These are phyloP conservation scores for Papilio polytes DNA, from an alignment of 1,140 invertebrate species.

Conservation along the genomic window DNA sequence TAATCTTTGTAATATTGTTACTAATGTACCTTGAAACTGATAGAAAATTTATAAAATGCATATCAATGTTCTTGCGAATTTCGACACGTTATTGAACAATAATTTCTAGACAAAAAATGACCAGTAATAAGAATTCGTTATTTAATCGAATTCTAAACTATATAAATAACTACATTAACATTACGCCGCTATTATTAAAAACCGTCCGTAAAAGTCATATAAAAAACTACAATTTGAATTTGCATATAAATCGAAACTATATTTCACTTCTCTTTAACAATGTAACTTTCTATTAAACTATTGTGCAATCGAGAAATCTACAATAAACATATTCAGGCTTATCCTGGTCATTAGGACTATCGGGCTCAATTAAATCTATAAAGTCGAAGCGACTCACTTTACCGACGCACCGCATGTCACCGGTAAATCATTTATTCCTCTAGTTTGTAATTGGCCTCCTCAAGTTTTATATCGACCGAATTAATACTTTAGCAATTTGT, in stretches of 20 bases:
- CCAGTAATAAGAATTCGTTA: not conserved
- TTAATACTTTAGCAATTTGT: not conserved
- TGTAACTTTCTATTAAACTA: slow-evolving; percentile 4
- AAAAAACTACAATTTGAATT: not conserved
- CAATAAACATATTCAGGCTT: slow-evolving; percentile 4
- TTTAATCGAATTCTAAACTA: not conserved
- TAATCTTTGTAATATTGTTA: slow-evolving; percentile 14
- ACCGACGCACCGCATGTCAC: not conserved
- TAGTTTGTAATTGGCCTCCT: not conserved
- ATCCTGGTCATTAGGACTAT: slow-evolving; percentile 21
- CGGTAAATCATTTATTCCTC: not conserved
- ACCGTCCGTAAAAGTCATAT: not conserved
- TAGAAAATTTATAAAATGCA: not conserved
- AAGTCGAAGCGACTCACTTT: slow-evolving; percentile 5
- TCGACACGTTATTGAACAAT: not conserved
- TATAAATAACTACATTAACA: not conserved
- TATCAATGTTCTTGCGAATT: not conserved
- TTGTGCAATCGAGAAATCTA: slow-evolving; percentile 15
- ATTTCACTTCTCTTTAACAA: slow-evolving; percentile 1
- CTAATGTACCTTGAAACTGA: slow-evolving; percentile 16
- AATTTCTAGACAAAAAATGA: not conserved
- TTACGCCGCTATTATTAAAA: not conserved
- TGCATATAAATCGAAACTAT: not conserved
- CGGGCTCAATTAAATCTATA: slow-evolving; percentile 16
- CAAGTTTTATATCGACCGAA: not conserved